These are phyloP conservation scores for Drosophila kikkawai DNA, from an alignment of 1,140 invertebrate species.

Conservation along the genomic window DNA sequence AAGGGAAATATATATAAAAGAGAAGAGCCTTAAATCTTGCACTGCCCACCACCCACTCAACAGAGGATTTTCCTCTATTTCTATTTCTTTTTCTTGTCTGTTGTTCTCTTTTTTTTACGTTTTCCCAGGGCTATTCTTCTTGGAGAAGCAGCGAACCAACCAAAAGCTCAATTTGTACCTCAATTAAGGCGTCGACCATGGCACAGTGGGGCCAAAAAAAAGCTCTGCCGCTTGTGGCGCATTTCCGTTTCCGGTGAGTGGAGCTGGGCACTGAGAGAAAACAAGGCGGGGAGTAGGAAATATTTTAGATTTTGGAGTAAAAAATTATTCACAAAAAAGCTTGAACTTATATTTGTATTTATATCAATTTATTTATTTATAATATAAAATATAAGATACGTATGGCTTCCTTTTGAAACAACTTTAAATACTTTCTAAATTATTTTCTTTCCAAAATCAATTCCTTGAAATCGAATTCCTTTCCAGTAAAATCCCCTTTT, in stretches of 20 bases:
- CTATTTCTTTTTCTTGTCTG: slow-evolving; percentile 2
- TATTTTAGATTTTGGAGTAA: background rate
- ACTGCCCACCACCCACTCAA: slow-evolving; percentile 44
- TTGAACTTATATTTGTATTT: too few relatives aligned
- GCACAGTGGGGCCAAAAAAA: slow-evolving; percentile 72
- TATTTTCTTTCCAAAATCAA: background rate
- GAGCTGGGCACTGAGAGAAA: background rate
- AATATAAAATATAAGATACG: too few relatives aligned
- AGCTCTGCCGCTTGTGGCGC: slow-evolving; percentile 62
- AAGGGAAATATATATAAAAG: slow-evolving; percentile 6
- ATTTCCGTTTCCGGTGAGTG: slow-evolving; percentile 65
- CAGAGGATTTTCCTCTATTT: slow-evolving; percentile 14
- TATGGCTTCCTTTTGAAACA: too few relatives aligned
- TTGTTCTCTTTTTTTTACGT: background rate
- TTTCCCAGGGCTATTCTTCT: slow-evolving; percentile 53
- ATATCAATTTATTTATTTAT: too few relatives aligned
- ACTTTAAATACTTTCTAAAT: too few relatives aligned
- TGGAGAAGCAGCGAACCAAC: slow-evolving; percentile 39
- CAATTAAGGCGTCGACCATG: slow-evolving; percentile 80
- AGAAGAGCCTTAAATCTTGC: slow-evolving; percentile 66
- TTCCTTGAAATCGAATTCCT: background rate
- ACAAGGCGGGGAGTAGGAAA: fast-evolving
- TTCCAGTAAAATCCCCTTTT: background rate
- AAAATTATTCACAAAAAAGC: too few relatives aligned
- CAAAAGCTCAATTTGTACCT: slow-evolving; percentile 83